Base-by-base conservation (phyloP, 2,888 invertebrate species). In the Caenorhabditis macrosperma region DNA sequence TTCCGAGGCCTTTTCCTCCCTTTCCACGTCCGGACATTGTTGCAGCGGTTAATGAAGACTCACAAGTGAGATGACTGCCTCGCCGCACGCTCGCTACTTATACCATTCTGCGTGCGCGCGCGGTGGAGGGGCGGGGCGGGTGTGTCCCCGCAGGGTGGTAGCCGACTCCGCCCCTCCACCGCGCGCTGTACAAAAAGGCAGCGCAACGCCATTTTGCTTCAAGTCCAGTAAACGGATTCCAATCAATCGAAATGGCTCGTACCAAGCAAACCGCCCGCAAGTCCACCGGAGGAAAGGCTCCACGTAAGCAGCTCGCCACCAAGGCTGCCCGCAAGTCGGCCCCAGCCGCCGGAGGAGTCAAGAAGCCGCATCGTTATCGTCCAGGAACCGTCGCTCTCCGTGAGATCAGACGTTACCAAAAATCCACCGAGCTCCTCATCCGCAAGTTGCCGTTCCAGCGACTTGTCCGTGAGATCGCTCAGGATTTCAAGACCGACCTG, bases 401-500 rank as follows among this genome's bases (percentile, higher is more conserved):
- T 93, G 96, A 97, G 93, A 96, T 96, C 91, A 94, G 96, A 93
- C 94, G 96, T 93, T 96, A 96, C 92, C 96, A 96, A 92, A 96
- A 96, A 91, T 95, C 95, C 0, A 96, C 96, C 20, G 76, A 77
- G 52, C 63, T 77, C 52, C 83, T 83, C 78, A 81, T 83, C 81
- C 83, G 83, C 81, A 83, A 81, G 75, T 64, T 81, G 60, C 83
- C 83, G 54, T 83, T 83, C 83, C 83, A 83, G 77, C 76, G 83
- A 61, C 74, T 83, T 48, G 83, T 83, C 30, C 78, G 83, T 64
- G 83, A 83, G 55, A 83, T 83, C 57, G 81, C 83, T 57, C 83
- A 83, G 55, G 83, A 83, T 63, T 82, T 83, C 81, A 83, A 81
- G 77, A 83, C 81, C 20, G 83, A 83, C 54, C 79, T 83, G 54